Conservation (phyloP, 2,888 invertebrate genomes). For the Euzetes globulus region DNA sequence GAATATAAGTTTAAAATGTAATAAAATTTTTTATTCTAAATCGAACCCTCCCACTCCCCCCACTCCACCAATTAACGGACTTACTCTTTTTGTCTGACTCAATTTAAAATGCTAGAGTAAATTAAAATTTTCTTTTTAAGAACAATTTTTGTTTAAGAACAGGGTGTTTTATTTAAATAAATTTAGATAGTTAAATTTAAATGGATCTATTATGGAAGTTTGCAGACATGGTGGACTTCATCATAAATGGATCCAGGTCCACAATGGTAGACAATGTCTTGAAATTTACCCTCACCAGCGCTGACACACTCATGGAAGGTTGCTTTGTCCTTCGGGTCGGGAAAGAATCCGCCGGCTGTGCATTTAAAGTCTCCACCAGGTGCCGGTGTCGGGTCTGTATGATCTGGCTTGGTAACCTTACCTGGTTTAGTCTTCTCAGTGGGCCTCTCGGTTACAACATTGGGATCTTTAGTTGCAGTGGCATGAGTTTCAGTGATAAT, state of each 20-base stretch:
- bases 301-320: conserved; percentile 29
- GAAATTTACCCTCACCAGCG: not conserved
- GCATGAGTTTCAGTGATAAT: not conserved
- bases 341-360: not conserved
- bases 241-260: not conserved
- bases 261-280: conserved; percentile 11
- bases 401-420: not conserved
- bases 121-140: too few relatives aligned
- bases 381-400: not conserved
- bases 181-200: too few relatives aligned
- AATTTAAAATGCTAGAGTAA: too few relatives aligned
- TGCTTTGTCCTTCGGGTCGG: not conserved
- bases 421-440: not conserved
- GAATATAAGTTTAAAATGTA: too few relatives aligned
- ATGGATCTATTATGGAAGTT: not conserved
- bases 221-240: conserved; percentile 9
- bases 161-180: too few relatives aligned
- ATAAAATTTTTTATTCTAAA: too few relatives aligned
- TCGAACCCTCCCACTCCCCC: too few relatives aligned
- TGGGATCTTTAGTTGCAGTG: not conserved
- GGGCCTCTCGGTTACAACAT: not conserved
- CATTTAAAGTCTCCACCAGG: conserved; percentile 16
- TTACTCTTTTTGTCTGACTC: too few relatives aligned
- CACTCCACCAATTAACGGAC: too few relatives aligned
- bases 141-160: too few relatives aligned